Percentiles rank a stretch among this genome's conserved stretches.
Evolutionary conservation across 1,140 invertebrate species (phyloP).

Genomic region (Pectinophora gossypiella): DNA sequence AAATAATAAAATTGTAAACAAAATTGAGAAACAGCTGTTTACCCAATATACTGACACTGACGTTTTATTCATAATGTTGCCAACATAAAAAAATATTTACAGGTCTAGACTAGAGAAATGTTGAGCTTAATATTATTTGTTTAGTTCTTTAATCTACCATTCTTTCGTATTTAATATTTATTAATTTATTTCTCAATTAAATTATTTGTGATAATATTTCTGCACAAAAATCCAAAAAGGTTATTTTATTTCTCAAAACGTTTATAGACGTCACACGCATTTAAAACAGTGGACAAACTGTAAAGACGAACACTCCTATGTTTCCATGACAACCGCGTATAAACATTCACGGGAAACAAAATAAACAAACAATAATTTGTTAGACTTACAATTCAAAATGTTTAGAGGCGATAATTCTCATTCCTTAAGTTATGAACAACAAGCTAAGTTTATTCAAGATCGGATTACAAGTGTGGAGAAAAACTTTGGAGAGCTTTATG

Average conservation of each 20-base stretch:
- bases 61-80: neutral
- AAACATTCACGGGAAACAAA: neutral
- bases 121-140: too few relatives aligned
- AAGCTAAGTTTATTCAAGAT: slow-evolving; percentile 84
- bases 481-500: slow-evolving; percentile 81
- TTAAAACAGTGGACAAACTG: too few relatives aligned
- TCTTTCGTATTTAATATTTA: too few relatives aligned
- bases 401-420: slow-evolving; percentile 62
- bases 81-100: neutral
- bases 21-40: slow-evolving; percentile 13
- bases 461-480: slow-evolving; percentile 81
- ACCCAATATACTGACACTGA: neutral
- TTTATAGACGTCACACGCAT: too few relatives aligned
- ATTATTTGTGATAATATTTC: too few relatives aligned
- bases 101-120: too few relatives aligned
- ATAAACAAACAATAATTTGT: neutral
- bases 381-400: slow-evolving; percentile 26
- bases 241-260: too few relatives aligned
- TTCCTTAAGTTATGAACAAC: slow-evolving; percentile 76
- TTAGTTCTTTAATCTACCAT: too few relatives aligned
- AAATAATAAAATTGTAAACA: slow-evolving; percentile 4
- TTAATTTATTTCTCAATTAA: too few relatives aligned
- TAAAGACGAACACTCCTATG: too few relatives aligned
- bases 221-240: too few relatives aligned
- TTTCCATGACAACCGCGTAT: neutral